A percentile compares a stretch with the other conserved stretches of the same genome.
phyloP scores from a whole-genome alignment of 2,113 vertebrate species.

The Typhlomys cinereus region DNA sequence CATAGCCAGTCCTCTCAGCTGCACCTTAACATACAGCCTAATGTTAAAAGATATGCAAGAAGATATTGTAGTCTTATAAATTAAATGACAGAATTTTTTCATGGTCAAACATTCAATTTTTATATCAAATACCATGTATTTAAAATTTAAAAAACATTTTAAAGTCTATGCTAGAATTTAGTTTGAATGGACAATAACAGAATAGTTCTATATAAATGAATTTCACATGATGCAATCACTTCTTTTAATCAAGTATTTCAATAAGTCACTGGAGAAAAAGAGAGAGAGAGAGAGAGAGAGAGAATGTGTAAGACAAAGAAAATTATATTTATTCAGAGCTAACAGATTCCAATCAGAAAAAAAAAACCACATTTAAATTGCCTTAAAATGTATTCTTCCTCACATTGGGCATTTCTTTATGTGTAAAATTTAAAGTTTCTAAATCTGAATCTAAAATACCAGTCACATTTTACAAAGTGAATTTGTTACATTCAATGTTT shows the following conservation, averaged over 20 bases:
- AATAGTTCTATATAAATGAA: constrained; percentile 46
- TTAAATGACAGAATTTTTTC: constrained; percentile 31
- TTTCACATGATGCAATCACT: constrained; percentile 16
- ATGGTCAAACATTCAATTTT: background rate
- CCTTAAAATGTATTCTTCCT: background rate
- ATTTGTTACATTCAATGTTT: constrained; percentile 45
- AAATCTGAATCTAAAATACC: constrained; percentile 40
- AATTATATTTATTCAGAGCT: background rate
- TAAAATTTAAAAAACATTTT: constrained; percentile 57
- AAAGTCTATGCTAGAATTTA: constrained; percentile 23
- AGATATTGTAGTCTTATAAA: constrained; percentile 50
- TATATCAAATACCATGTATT: constrained; percentile 31
- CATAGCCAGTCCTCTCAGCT: background rate
- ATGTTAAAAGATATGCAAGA: constrained; percentile 35
- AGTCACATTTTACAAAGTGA: constrained; percentile 23
- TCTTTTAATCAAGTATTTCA: constrained; percentile 41
- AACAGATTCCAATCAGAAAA: background rate
- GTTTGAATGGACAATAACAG: background rate
- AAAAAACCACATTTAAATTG: constrained; percentile 10
- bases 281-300: too few species aligned
- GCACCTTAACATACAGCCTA: background rate
- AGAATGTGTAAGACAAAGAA: background rate
- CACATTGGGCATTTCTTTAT: background rate
- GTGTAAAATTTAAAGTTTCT: constrained; percentile 15
- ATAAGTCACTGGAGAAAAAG: background rate